Conservation (phyloP, 2,888 invertebrate species). For the Pandemis heparana region DNA sequence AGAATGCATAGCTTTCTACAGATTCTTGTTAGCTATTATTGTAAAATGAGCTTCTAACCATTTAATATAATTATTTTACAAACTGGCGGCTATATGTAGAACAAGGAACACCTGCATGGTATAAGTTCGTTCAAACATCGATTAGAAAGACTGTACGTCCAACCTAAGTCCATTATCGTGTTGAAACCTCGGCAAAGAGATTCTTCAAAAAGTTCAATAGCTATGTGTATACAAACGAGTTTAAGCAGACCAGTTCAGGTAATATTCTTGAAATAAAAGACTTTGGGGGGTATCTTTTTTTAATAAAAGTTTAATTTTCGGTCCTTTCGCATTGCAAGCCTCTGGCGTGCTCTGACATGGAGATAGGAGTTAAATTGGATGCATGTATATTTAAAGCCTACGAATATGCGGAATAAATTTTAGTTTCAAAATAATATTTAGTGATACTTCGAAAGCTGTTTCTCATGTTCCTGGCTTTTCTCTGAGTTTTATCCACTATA, state of each 20-base stretch:
- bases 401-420: not conserved
- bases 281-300: constrained; percentile 1
- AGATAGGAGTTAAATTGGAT: not conserved
- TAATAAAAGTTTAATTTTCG: not conserved
- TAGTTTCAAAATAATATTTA: not conserved
- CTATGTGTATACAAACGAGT: constrained; percentile 5
- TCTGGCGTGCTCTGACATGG: not conserved
- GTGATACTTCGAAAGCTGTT: not conserved
- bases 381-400: not conserved
- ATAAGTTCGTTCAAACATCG: constrained; percentile 18
- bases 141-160: constrained; percentile 8
- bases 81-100: not conserved
- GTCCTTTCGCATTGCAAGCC: not conserved
- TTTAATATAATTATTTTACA: too few relatives aligned
- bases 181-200: constrained; percentile 1
- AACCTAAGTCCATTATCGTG: constrained; percentile 1
- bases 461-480: not conserved
- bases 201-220: constrained; percentile 16
- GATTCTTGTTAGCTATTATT: too few relatives aligned
- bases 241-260: not conserved
- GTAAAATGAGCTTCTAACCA: too few relatives aligned
- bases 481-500: not conserved
- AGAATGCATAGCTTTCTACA: too few relatives aligned
- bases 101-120: not conserved
- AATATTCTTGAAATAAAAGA: constrained; percentile 12